A percentile compares a stretch with the other conserved stretches of the same genome.
These are phyloP conservation scores for Pyrgilauda ruficollis DNA, from an alignment of 2,113 vertebrate genomes.

Conservation along the genomic window DNA sequence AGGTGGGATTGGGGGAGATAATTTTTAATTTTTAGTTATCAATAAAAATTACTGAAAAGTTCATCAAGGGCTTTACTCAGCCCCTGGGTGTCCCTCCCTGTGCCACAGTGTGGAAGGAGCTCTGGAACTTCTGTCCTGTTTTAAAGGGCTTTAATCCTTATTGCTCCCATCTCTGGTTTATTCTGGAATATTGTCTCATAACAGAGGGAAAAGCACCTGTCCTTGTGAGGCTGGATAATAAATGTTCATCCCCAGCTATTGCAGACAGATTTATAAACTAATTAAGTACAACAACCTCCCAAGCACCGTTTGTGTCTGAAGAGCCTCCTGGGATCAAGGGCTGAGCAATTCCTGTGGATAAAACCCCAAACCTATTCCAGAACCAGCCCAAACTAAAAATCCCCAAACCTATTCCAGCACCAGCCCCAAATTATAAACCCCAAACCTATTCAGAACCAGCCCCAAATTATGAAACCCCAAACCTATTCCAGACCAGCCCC, in stretches of 20 bases:
- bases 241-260: not conserved
- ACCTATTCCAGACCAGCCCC: not conserved
- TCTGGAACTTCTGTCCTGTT: not conserved
- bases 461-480: not conserved
- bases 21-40: not conserved
- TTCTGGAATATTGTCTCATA: not conserved
- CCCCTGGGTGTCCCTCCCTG: not conserved
- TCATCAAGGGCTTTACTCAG: not conserved
- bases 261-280: conserved; percentile 34
- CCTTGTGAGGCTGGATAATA: not conserved
- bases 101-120: not conserved
- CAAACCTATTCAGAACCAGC: not conserved
- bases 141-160: not conserved
- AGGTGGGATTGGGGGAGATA: not conserved
- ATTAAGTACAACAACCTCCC: conserved; percentile 2
- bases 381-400: not conserved
- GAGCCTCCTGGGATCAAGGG: not conserved
- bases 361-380: not conserved
- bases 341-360: not conserved
- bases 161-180: not conserved
- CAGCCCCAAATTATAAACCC: too few species aligned
- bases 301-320: not conserved
- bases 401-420: not conserved
- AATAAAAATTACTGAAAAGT: not conserved
- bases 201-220: not conserved